Conservation (phyloP, 2,113 vertebrate genomes). For the Naja naja region DNA sequence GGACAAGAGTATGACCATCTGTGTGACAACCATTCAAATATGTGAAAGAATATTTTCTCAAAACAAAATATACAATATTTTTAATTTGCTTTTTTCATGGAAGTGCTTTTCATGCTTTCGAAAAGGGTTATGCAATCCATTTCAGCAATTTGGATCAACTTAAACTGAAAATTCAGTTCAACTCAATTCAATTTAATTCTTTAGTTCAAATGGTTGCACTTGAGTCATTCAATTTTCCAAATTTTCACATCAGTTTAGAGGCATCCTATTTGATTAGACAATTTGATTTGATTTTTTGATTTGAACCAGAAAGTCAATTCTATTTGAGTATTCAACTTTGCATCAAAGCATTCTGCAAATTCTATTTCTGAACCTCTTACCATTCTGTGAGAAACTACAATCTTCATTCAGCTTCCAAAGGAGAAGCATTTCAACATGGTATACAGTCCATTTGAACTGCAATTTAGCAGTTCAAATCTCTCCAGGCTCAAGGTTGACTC, state of each 20-base stretch:
- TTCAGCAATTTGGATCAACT: background rate
- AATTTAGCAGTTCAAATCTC: too few relatives aligned
- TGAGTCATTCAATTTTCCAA: background rate
- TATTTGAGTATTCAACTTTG: background rate
- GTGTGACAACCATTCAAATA: background rate
- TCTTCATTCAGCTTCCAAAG: background rate
- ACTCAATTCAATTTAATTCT: background rate
- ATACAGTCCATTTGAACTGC: background rate
- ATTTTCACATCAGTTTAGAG: background rate
- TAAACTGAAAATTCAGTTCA: background rate
- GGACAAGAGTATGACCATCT: background rate
- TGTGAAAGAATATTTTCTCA: background rate
- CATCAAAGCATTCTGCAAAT: background rate
- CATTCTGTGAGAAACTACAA: background rate
- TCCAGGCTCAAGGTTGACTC: too few relatives aligned
- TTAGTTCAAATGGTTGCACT: background rate
- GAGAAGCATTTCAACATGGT: background rate
- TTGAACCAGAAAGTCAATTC: background rate
- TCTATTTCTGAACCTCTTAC: background rate
- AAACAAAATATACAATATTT: background rate
- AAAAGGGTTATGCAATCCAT: background rate
- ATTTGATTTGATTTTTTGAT: background rate
- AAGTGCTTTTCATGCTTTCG: background rate
- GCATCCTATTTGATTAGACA: background rate
- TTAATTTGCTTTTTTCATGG: background rate